phyloP scores from a whole-genome alignment of 30 jellyfish, hydroid and myxozoan genomes.

The Aurelia sp. region DNA sequence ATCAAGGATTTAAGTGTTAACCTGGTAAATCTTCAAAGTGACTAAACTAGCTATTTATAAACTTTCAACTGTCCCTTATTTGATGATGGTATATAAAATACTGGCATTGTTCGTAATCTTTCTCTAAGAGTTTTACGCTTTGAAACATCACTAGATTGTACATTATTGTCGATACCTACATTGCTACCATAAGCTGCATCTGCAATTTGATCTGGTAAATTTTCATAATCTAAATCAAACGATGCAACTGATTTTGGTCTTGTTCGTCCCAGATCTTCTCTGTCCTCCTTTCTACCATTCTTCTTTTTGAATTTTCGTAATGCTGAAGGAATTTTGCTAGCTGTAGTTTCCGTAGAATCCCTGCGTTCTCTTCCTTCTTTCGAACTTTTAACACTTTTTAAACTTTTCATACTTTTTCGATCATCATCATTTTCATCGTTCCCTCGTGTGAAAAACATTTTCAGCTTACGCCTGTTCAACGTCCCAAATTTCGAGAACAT shows the following conservation, averaged over 20 bases:
- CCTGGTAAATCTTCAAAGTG: too few relatives aligned
- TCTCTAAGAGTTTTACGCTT: slow-evolving; percentile 32
- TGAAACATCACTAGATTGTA: neutral
- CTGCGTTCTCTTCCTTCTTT: neutral
- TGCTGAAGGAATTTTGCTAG: neutral
- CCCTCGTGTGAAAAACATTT: slow-evolving; percentile 54
- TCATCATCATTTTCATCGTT: slow-evolving; percentile 16
- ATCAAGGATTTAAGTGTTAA: too few relatives aligned
- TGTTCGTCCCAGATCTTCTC: neutral
- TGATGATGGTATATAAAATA: slow-evolving; percentile 47
- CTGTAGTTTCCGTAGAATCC: neutral
- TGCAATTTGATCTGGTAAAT: neutral
- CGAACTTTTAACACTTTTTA: slow-evolving; percentile 1
- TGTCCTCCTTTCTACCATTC: neutral
- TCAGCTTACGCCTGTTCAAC: slow-evolving; percentile 27
- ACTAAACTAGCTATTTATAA: neutral
- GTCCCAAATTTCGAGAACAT: slow-evolving; percentile 56
- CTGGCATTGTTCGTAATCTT: slow-evolving; percentile 55
- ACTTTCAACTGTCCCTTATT: slow-evolving; percentile 10
- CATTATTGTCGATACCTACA: neutral
- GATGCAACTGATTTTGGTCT: slow-evolving; percentile 49
- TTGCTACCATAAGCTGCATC: neutral
- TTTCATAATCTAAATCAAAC: slow-evolving; percentile 17
- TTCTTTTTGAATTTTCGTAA: neutral
- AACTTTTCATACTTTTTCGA: slow-evolving; percentile 35